These are phyloP conservation scores for Erithacus rubecula DNA, from an alignment of 2,797 vertebrate genomes.

Conservation along the genomic window DNA sequence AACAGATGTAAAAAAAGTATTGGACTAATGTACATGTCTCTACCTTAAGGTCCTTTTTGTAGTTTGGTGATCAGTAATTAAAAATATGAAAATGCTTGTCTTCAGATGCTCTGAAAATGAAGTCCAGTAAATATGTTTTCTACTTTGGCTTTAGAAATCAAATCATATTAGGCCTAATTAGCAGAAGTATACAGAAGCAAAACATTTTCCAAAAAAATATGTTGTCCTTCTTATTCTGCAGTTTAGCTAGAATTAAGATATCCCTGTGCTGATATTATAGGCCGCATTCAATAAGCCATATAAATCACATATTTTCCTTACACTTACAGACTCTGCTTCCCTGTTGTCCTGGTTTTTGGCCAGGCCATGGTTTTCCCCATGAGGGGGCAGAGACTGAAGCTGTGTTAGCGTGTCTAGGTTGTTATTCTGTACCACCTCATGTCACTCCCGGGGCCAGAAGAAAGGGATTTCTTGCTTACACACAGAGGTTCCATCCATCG, in stretches of 20 bases:
- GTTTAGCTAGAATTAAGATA: not conserved
- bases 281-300: not conserved
- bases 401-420: not conserved
- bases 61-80: not conserved
- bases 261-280: not conserved
- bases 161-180: not conserved
- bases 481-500: not conserved
- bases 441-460: accelerated
- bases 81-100: not conserved
- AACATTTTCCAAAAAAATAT: not conserved
- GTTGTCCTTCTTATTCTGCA: not conserved
- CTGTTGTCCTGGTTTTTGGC: not conserved
- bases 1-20: not conserved
- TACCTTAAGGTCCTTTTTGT: not conserved
- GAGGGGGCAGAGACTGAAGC: not conserved
- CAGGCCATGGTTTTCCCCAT: no score
- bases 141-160: not conserved
- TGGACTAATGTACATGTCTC: not conserved
- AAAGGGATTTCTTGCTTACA: not conserved
- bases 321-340: not conserved
- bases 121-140: not conserved
- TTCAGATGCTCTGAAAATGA: not conserved
- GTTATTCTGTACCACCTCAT: not conserved
- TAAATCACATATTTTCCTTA: not conserved
- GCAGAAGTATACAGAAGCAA: not conserved